These are phyloP conservation scores for Channa striata DNA, from an alignment of 2,797 vertebrate genomes.

Conservation along the genomic window DNA sequence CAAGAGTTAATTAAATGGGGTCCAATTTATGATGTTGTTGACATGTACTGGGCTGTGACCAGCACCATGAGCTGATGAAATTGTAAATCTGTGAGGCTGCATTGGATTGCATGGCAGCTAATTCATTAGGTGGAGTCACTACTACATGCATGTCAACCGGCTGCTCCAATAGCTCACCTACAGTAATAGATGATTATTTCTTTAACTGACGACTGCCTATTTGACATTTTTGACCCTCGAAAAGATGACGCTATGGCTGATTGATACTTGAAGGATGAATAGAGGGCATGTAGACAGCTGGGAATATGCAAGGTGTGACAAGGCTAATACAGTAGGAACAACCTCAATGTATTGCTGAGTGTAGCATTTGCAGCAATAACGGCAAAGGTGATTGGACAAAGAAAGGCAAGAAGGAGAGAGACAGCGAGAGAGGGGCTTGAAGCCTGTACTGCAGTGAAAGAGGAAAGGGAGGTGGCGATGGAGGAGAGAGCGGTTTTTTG, in stretches of 20 bases:
- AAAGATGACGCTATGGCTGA: slow-evolving; percentile 35
- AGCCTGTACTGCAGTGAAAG: slow-evolving; percentile 64
- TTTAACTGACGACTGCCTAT: slow-evolving; percentile 14
- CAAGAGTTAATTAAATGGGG: slow-evolving; percentile 72
- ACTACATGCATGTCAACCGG: slow-evolving; percentile 40
- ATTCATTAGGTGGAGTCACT: slow-evolving; percentile 59
- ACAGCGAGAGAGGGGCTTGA: slow-evolving; percentile 30
- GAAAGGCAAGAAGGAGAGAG: slow-evolving; percentile 32
- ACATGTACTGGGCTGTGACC: slow-evolving; percentile 43
- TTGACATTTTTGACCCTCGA: slow-evolving; percentile 18
- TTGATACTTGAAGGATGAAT: slow-evolving; percentile 3
- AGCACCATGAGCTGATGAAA: slow-evolving; percentile 59
- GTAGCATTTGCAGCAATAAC: slow-evolving; percentile 39
- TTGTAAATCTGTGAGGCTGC: slow-evolving; percentile 50
- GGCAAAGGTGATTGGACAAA: slow-evolving; percentile 62
- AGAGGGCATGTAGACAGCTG: slow-evolving; percentile 36
- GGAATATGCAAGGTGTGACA: slow-evolving; percentile 15
- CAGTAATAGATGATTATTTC: slow-evolving; percentile 40
- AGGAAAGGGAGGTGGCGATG: slow-evolving; percentile 32
- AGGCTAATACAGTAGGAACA: slow-evolving; percentile 13
- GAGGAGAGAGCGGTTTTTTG: slow-evolving; percentile 41
- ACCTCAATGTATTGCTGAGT: slow-evolving; percentile 12
- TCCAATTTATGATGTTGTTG: slow-evolving; percentile 73
- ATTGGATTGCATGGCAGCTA: slow-evolving; percentile 37
- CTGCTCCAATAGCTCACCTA: slow-evolving; percentile 43